Evolutionary conservation across 2,113 vertebrate species (phyloP).

Genomic region (Heterochromis multidens): DNA sequence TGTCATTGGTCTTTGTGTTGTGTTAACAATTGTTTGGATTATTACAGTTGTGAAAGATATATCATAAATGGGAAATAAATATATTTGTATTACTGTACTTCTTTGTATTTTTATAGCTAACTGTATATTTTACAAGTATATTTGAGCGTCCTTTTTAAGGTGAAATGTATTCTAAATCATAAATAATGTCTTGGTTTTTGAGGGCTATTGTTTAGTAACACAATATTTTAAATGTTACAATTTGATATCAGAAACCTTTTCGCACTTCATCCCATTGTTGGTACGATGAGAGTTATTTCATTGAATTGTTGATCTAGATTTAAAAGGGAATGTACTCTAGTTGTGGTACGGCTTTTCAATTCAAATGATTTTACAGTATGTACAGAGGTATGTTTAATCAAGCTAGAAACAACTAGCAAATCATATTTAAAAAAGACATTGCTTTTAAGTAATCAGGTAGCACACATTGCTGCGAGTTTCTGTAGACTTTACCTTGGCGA

Average conservation of each 20-base stretch:
- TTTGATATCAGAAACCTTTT: slow-evolving; percentile 68
- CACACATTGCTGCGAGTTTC: slow-evolving; percentile 79
- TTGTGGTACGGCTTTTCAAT: slow-evolving; percentile 48
- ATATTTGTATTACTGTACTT: slow-evolving; percentile 82
- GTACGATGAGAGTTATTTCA: slow-evolving; percentile 42
- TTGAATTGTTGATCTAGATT: slow-evolving; percentile 44
- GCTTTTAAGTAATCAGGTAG: slow-evolving; percentile 80
- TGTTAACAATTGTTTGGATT: slow-evolving; percentile 73
- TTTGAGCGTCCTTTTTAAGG: slow-evolving; percentile 70
- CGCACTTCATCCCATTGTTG: slow-evolving; percentile 59
- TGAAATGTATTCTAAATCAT: slow-evolving; percentile 70
- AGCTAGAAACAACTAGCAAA: slow-evolving; percentile 66
- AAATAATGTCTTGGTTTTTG: slow-evolving; percentile 68
- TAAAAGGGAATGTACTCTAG: slow-evolving; percentile 50
- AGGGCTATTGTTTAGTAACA: slow-evolving; percentile 70
- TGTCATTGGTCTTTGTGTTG: slow-evolving; percentile 78
- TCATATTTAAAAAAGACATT: slow-evolving; percentile 51
- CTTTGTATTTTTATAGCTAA: slow-evolving; percentile 84
- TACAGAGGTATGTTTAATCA: slow-evolving; percentile 60
- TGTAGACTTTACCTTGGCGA: slow-evolving; percentile 62
- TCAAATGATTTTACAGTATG: slow-evolving; percentile 61
- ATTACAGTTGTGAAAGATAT: slow-evolving; percentile 78
- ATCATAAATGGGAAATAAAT: slow-evolving; percentile 82
- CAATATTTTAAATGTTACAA: slow-evolving; percentile 71
- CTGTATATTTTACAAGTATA: slow-evolving; percentile 75